These are phyloP conservation scores for Drosophila differens DNA, from an alignment of 2,888 invertebrate genomes.

Conservation along the genomic window DNA sequence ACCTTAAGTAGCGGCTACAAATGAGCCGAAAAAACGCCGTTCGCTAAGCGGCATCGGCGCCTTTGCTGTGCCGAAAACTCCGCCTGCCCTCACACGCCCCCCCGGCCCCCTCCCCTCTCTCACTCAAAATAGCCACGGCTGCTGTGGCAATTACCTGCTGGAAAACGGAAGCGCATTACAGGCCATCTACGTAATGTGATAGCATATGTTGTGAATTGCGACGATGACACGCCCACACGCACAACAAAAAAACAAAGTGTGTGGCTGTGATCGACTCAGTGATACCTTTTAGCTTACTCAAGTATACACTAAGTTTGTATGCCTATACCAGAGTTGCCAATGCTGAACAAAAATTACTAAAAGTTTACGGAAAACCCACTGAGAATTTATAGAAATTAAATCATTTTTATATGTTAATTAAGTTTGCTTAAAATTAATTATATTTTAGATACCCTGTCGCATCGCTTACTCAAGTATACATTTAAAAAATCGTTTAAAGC, in stretches of 20 bases:
- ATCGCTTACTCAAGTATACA: neutral
- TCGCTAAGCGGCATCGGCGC: slow-evolving; percentile 55
- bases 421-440: neutral
- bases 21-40: slow-evolving; percentile 61
- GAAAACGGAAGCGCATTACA: slow-evolving; percentile 79
- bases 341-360: neutral
- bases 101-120: neutral
- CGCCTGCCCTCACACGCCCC: slow-evolving; percentile 8
- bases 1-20: slow-evolving; percentile 57
- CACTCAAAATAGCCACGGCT: neutral
- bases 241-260: neutral
- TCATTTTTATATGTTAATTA: neutral
- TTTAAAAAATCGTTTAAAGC: neutral
- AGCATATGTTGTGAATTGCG: slow-evolving; percentile 53
- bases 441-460: neutral
- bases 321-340: neutral
- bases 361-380: neutral
- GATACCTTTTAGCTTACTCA: neutral
- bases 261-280: neutral
- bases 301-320: too few relatives aligned
- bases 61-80: slow-evolving; percentile 46
- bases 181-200: slow-evolving; percentile 69
- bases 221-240: slow-evolving; percentile 45
- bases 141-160: slow-evolving; percentile 54
- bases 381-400: neutral